Percentiles rank a stretch among this genome's conserved stretches.
phyloP scores from a whole-genome alignment of 2,888 invertebrate genomes.

The Xestia rhomboidea region DNA sequence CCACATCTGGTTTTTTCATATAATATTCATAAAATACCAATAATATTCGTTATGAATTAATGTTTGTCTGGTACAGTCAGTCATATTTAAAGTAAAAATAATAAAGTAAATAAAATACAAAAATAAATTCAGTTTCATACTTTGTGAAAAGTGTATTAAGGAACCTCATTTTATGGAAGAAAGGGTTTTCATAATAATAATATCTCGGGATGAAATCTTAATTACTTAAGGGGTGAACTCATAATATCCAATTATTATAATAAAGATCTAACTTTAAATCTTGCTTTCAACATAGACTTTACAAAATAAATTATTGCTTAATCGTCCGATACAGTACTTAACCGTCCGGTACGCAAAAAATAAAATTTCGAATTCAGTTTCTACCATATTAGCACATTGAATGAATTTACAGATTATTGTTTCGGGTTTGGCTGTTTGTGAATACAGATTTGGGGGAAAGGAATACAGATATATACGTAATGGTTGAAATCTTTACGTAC shows the following conservation, averaged over 20 bases:
- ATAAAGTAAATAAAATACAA: background rate
- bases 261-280: background rate
- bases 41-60: background rate
- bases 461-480: background rate
- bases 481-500: conserved; percentile 18
- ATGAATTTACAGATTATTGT: background rate
- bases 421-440: background rate
- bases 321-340: background rate
- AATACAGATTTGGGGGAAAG: background rate
- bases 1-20: background rate
- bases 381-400: background rate
- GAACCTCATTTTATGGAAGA: conserved; percentile 5
- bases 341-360: background rate
- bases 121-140: background rate
- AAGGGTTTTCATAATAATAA: background rate
- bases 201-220: conserved; percentile 25
- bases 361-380: background rate
- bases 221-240: conserved; percentile 31
- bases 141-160: background rate
- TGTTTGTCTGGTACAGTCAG: background rate
- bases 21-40: background rate
- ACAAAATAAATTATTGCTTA: background rate
- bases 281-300: background rate
- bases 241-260: background rate
- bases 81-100: background rate